Evolutionary conservation across 1,140 invertebrate species (phyloP), one percentile per base, ranked within the genome.

Genomic region (Hyposmocoma kahamanoa): DNA sequence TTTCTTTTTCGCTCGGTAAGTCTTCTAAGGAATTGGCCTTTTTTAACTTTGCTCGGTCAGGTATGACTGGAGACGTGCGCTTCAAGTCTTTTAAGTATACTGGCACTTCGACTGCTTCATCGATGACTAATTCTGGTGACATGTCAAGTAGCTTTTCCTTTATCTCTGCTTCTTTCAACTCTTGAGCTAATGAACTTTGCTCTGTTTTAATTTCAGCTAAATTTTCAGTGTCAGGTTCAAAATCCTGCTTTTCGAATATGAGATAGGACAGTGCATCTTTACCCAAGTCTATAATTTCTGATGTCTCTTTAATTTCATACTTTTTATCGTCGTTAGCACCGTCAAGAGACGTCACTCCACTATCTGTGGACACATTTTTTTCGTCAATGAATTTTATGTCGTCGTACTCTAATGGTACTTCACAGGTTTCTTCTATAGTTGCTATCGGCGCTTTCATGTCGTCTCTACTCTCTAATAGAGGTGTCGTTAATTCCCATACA

Each of bases 11-110:
- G 20, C 70, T 68, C 0, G 69, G 72, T 20, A 85, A 50, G 48
- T 85, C 76, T 51, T 85, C 82, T 28, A 83, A 47, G 0, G 82
- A 85, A 36, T 83, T 85, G 0, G 76, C 68, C 47, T 81, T 83
- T 32, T 80, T 82, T 3, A 83, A 26, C 46, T 85, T 85, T 3
- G 77, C 82, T 19, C 79, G 42, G 17, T 83, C 77, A 0, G 77
- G 76, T 22, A 83, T 68, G 0, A 80, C 57, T 0, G 76, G 76
- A 0, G 79, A 79, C 8, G 66, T 74, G 24, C 58, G 60, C 28
- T 66, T 78, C 0, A 74, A 49, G 18, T 82, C 78, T 59, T 67
- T 72, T 1, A 64, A 53, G 4, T 64, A 55, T 30, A 78, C 73
- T 1, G 75, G 75, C 6, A 70, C 65, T 48, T 78, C 73, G 1